These are phyloP conservation scores for Celastrina argiolus DNA, from an alignment of 2,888 invertebrate genomes.

Conservation along the genomic window DNA sequence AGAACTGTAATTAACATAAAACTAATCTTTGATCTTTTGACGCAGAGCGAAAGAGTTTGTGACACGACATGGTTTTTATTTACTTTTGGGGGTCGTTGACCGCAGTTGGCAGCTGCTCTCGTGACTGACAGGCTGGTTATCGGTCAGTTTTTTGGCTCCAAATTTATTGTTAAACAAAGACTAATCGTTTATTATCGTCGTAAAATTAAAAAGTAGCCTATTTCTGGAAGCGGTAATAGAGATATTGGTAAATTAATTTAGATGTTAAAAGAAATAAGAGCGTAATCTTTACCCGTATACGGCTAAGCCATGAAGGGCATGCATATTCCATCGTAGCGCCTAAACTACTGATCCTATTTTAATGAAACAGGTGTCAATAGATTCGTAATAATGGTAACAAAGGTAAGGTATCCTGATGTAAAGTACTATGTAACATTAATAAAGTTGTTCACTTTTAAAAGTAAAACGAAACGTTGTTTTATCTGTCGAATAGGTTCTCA, in stretches of 20 bases:
- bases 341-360: too few relatives aligned
- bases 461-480: too few relatives aligned
- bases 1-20: not conserved
- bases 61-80: slow-evolving; percentile 18
- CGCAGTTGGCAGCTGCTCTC: not conserved
- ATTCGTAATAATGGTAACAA: too few relatives aligned
- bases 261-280: not conserved
- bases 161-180: slow-evolving; percentile 1
- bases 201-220: not conserved
- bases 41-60: slow-evolving; percentile 1
- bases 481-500: too few relatives aligned
- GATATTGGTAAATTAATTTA: not conserved
- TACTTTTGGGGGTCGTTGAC: not conserved
- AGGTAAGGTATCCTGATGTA: too few relatives aligned
- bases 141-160: slow-evolving; percentile 16
- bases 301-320: too few relatives aligned
- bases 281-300: too few relatives aligned
- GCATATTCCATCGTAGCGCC: too few relatives aligned
- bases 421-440: too few relatives aligned
- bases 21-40: slow-evolving; percentile 8
- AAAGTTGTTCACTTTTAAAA: too few relatives aligned
- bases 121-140: slow-evolving; percentile 8
- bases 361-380: too few relatives aligned
- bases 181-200: too few relatives aligned
- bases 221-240: not conserved